Conservation (phyloP, 2,113 vertebrate genomes). For the Lophochroa leadbeateri region DNA sequence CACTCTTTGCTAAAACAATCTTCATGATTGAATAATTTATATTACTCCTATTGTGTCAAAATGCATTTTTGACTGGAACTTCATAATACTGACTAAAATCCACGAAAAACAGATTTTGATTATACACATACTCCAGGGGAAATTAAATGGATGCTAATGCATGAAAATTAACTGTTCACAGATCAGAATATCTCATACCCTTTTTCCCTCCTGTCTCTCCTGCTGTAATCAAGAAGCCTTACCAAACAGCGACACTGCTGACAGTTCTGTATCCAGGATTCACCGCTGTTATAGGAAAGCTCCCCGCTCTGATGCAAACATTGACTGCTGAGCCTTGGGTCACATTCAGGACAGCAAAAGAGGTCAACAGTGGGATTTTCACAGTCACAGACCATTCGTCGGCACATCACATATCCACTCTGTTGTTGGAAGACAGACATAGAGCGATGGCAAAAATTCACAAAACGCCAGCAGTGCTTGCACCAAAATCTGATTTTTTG, state of each 20-base stretch:
- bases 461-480: neutral
- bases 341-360: constrained; percentile 97
- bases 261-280: constrained; percentile 95
- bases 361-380: constrained; percentile 95
- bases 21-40: constrained; percentile 3
- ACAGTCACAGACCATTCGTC: constrained; percentile 98
- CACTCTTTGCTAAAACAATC: neutral
- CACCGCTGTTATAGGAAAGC: constrained; percentile 89
- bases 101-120: neutral
- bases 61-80: neutral
- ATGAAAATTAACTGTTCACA: neutral
- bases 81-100: neutral
- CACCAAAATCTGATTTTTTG: neutral
- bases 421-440: constrained; percentile 52
- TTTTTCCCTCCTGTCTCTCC: neutral
- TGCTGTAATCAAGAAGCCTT: constrained; percentile 51
- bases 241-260: constrained; percentile 97
- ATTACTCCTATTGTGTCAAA: neutral
- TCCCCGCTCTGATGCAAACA: constrained; percentile 94
- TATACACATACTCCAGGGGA: neutral
- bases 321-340: constrained; percentile 92
- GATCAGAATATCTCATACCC: neutral
- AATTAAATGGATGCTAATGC: neutral
- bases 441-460: neutral
- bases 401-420: constrained; percentile 94